phyloP scores from a whole-genome alignment of 2,888 invertebrate species.

The Pharmacophagus antenor region DNA sequence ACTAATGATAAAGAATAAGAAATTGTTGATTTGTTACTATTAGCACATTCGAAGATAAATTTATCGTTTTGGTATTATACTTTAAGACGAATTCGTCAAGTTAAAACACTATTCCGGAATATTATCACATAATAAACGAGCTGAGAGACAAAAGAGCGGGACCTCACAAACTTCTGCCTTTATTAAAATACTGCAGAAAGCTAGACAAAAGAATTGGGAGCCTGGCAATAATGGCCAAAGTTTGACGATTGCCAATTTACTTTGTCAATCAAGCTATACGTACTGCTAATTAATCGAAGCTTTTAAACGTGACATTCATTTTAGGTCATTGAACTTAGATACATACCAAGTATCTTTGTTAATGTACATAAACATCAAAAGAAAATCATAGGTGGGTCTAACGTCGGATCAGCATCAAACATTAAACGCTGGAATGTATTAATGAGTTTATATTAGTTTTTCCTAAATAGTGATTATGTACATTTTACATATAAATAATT shows the following conservation, averaged over 20 bases:
- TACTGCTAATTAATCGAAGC: conserved; percentile 17
- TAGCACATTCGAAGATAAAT: too few species aligned
- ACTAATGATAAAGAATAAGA: too few species aligned
- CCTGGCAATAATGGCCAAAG: conserved; percentile 45
- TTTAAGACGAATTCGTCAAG: conserved; percentile 17
- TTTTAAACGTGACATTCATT: conserved; percentile 5
- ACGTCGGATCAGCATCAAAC: neutral
- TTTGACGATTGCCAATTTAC: conserved; percentile 36
- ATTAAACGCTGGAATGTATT: neutral
- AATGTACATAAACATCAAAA: neutral
- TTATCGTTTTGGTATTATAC: too few species aligned
- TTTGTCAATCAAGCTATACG: conserved; percentile 26
- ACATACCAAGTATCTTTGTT: neutral
- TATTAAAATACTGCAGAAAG: conserved; percentile 31
- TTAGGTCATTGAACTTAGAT: conserved; percentile 1
- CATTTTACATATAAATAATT: too few species aligned
- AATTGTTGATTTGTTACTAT: too few species aligned
- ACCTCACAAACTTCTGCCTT: conserved; percentile 24
- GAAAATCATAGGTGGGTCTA: neutral
- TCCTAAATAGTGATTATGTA: neutral
- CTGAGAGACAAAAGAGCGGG: conserved; percentile 19
- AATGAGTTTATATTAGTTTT: neutral
- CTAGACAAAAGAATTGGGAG: conserved; percentile 35
- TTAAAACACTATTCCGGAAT: neutral
- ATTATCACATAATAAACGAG: conserved; percentile 25